Base-by-base conservation (phyloP, 2,888 invertebrate species). In the Leucophora obtusa region DNA sequence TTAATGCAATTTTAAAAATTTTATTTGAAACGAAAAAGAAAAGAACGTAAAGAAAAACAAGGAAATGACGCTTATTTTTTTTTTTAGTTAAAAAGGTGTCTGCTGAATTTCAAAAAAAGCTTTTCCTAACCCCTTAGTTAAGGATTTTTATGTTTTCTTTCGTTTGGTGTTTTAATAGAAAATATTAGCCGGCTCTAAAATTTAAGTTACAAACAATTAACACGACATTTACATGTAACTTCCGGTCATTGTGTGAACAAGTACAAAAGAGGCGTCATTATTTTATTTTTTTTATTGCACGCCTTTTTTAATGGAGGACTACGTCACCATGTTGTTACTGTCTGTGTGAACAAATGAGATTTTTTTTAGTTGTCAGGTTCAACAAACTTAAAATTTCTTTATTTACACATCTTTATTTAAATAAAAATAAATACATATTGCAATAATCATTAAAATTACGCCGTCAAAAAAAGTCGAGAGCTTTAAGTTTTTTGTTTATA, bases 371-470 rank as follows among this genome's bases (percentile, higher is more conserved):
- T 28, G 24, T 18, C 17, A 73, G 63, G 79, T 79, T 79, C 73
- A 79, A 65, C 59, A 74, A 79, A 79, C 79, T 79, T 79, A 58
- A 43, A 53, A 33, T 10, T 59, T 14, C 17, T 58, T 18, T 43
- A 50, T 68, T 68, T 72, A 14, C 24, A 43, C 47, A 38, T 33
- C 54, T 21, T 28, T 51, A 18, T 38, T 38, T 14, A 54, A 14
- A 14, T 56, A 33, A 8, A 28, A 33, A 15, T 5, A 28, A 21
- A 33, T 18, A 56, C 21, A 17, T 62, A 47, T 74, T 59, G 54
- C 51, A 69, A 70, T 63, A 33, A 15, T 56, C 24, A 51, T 24
- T 54, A 38, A 38, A 7, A 63, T 56, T 58, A 28, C 14, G 10
- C 28, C 15, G n/a, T 65, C 38, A 38, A 11, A 9, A 28, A 28